Evolutionary conservation across 2,797 vertebrate species (phyloP), one percentile per base, ranked within the genome.

Genomic region (Thalassophryne amazonica): DNA sequence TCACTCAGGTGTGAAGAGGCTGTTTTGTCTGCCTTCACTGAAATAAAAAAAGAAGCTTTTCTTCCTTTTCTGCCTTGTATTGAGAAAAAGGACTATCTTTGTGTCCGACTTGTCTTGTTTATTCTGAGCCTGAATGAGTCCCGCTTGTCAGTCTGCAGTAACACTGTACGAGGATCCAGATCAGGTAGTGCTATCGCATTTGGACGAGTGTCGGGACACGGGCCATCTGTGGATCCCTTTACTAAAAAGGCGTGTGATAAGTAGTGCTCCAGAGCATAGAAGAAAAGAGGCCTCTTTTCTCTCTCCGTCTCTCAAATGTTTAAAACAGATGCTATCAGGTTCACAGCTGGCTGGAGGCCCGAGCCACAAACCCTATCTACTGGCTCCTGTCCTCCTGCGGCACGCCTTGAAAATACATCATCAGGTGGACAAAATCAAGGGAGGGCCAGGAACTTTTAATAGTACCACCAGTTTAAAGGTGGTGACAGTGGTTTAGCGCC

Each of bases 291-390:
- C 21, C 39, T 71, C 47, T 48, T 57, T 43, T 77, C 60, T 70
- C 63, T 51, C 20, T 51, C 20, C n/a, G 55, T 67, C 56, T 65
- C 65, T 69, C 53, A 75, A 83, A 88, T 39, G 57, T 64, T 82
- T 84, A 76, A 76, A 90, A 84, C 86, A 91, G 87, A 90, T 88
- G 85, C 78, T 87, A 84, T 91, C 86, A 45, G 76, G 70, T 80
- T 83, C 74, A 65, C 78, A 85, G 82, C 83, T 87, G 87, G 81
- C 73, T 65, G 65, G 35, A 69, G 69, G 73, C 74, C 63, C n/a
- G 58, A 53, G 51, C 47, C 60, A 71, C 76, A 85, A 79, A 85
- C 72, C 71, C 73, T 78, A 78, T 84, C 78, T 82, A 60, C 51
- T 66, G 62, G 72, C 81, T 78, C 39, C 64, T 78, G 61, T 58